phyloP scores from a whole-genome alignment of 2,797 vertebrate species.

The Loriculus beryllinus region DNA sequence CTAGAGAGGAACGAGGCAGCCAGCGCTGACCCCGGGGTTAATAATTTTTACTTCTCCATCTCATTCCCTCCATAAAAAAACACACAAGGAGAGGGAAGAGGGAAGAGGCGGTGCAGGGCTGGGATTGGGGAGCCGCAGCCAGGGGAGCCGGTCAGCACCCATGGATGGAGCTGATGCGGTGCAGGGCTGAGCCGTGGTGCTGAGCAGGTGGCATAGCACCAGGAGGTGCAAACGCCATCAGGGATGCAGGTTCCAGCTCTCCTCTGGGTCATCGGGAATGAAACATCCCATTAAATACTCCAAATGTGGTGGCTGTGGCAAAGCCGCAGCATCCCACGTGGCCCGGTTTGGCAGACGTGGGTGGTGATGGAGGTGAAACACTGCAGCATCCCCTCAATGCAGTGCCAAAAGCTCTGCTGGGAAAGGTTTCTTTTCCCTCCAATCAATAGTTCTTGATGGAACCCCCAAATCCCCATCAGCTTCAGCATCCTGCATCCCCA shows the following conservation, averaged over 20 bases:
- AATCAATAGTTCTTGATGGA: fast-evolving
- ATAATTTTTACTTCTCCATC: slow-evolving; percentile 77
- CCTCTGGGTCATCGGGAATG: fast-evolving
- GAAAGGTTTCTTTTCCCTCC: not conserved
- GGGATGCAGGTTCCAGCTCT: not conserved
- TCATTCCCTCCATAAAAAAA: slow-evolving; percentile 69
- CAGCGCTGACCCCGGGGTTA: slow-evolving; percentile 72
- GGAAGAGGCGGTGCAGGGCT: not conserved
- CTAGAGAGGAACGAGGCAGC: slow-evolving; percentile 72
- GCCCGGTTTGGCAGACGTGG: fast-evolving
- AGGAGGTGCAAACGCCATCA: fast-evolving
- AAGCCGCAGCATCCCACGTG: fast-evolving
- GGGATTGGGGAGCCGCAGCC: not conserved
- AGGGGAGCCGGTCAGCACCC: not conserved
- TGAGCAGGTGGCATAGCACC: not conserved
- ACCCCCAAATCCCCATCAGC: not conserved
- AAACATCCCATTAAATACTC: not conserved
- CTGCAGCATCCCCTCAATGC: fast-evolving
- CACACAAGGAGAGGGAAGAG: not conserved
- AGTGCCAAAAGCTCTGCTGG: not conserved
- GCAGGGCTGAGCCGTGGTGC: not conserved
- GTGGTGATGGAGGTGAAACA: fast-evolving
- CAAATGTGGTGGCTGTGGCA: not conserved
- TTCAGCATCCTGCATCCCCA: not conserved
- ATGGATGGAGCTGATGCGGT: not conserved